phyloP scores from a whole-genome alignment of 2,797 vertebrate species.

The Micropoecilia bifurca region DNA sequence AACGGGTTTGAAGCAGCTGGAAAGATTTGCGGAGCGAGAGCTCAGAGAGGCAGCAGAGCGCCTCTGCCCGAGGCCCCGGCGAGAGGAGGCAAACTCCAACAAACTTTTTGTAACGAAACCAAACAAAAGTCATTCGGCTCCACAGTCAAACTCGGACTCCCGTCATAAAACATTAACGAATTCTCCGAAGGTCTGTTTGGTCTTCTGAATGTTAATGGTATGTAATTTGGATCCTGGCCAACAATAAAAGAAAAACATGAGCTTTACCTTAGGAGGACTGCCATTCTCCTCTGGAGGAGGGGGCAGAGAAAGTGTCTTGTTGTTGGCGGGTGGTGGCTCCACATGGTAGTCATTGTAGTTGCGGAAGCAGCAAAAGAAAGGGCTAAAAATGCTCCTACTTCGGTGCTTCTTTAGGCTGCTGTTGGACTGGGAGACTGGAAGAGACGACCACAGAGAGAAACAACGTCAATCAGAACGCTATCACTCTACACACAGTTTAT shows the following conservation, averaged over 20 bases:
- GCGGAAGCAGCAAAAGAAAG: slow-evolving; percentile 98
- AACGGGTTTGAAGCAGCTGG: slow-evolving; percentile 84
- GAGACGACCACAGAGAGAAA: slow-evolving; percentile 25
- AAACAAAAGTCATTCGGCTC: slow-evolving; percentile 51
- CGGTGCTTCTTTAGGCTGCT: slow-evolving; percentile 97
- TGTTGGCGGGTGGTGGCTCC: slow-evolving; percentile 87
- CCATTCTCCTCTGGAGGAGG: slow-evolving; percentile 93
- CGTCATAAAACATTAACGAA: slow-evolving; percentile 23
- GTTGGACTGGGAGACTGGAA: slow-evolving; percentile 92
- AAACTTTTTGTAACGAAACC: slow-evolving; percentile 54
- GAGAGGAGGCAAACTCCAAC: slow-evolving; percentile 64
- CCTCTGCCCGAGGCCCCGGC: slow-evolving; percentile 51
- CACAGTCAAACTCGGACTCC: slow-evolving; percentile 26
- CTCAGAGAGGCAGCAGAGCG: slow-evolving; percentile 53
- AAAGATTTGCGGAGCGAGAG: slow-evolving; percentile 77
- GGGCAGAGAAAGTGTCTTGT: slow-evolving; percentile 87
- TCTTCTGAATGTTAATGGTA: slow-evolving; percentile 27
- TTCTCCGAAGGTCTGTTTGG: slow-evolving; percentile 21
- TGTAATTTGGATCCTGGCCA: slow-evolving; percentile 33
- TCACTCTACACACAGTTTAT: not conserved
- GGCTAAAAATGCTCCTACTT: slow-evolving; percentile 95
- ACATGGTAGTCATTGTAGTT: slow-evolving; percentile 95
- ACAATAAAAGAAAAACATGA: slow-evolving; percentile 37
- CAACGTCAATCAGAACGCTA: slow-evolving; percentile 5
- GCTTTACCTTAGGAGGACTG: slow-evolving; percentile 91